phyloP scores from a whole-genome alignment of 2,888 invertebrate genomes.

The Meganola albula region DNA sequence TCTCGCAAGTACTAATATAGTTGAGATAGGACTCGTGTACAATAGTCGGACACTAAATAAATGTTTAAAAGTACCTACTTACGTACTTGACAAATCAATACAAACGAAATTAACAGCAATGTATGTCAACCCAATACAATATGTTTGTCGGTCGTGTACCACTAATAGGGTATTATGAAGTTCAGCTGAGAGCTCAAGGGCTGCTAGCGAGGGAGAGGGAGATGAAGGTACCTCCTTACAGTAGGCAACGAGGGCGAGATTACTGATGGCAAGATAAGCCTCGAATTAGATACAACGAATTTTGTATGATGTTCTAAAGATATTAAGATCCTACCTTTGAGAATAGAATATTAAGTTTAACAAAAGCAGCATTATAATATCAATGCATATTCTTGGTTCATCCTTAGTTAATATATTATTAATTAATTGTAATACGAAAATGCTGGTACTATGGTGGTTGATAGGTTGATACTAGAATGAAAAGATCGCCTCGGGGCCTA shows the following conservation, averaged over 20 bases:
- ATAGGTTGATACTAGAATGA: conserved; percentile 11
- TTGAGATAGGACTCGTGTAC: too few species aligned
- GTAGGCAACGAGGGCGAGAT: conserved; percentile 60
- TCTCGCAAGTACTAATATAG: too few species aligned
- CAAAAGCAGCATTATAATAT: conserved; percentile 40
- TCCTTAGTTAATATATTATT: conserved; percentile 17
- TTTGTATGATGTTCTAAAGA: conserved; percentile 71
- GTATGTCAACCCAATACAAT: conserved; percentile 42
- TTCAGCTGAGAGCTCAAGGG: conserved; percentile 58
- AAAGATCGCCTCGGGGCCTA: conserved; percentile 14
- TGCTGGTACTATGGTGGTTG: conserved; percentile 9
- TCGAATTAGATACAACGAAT: conserved; percentile 74
- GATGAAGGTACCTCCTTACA: conserved; percentile 58
- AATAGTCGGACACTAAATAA: too few species aligned
- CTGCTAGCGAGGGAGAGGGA: conserved; percentile 38
- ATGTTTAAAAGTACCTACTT: too few species aligned
- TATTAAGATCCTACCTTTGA: conserved; percentile 65
- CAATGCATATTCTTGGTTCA: conserved; percentile 23
- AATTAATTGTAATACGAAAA: conserved; percentile 17
- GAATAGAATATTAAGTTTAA: conserved; percentile 66
- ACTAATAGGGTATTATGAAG: conserved; percentile 76
- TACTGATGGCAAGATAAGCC: conserved; percentile 76
- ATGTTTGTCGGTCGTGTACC: conserved; percentile 51
- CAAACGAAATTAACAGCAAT: conserved; percentile 23
- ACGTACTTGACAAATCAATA: conserved; percentile 14